Evolutionary conservation across 2,797 vertebrate genomes (phyloP), one percentile per base, ranked within the genome.

Genomic region (Sparidentex hasta): DNA sequence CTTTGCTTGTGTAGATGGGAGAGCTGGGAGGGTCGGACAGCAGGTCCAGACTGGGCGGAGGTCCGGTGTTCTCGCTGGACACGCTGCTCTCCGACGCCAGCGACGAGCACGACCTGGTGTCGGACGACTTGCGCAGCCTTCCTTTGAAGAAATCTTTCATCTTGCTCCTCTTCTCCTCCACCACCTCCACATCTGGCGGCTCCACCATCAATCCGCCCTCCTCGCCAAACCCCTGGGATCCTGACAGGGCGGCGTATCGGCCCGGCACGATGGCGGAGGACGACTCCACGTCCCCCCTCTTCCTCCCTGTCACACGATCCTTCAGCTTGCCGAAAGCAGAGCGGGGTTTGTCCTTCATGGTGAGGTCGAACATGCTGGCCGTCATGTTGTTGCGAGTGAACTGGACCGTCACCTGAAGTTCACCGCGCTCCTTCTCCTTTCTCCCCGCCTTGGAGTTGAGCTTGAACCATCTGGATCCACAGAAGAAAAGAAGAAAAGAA

Each of bases 281-380:
- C 0, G 98, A 98, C 86, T 99, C 98, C 82, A 97, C 38, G 3
- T 99, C 97, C 0, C 94, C 96, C 57, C 95, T 96, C 92, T 97
- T 99, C 92, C 95, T 96, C 59, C 97, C 97, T 0, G 96, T 98
- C 93, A 99, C 93, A 8, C 98, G 98, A 82, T 99, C 98, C 93
- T 97, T 99, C 70, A 99, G 96, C 90, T 96, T 98, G 17, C 97
- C 96, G 0, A 99, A 98, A 16, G 98, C 96, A 0, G 98, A 99
- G 61, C 97, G 97, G 0, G 97, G 96, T 78, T 98, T 99, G 88
- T 99, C 98, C 91, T 98, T 98, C 75, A 96, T 68, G 59, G 97
- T 99, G 76, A 99, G 96, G 94, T 99, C 98, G 0, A 98, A 99
- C 98, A 99, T 99, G 90, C 98, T 99, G 93, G 98, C 98, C 0